Percentiles rank a stretch among this genome's conserved stretches.
Evolutionary conservation across 2,888 invertebrate species (phyloP).

Genomic region (Therioaphis trifolii): DNA sequence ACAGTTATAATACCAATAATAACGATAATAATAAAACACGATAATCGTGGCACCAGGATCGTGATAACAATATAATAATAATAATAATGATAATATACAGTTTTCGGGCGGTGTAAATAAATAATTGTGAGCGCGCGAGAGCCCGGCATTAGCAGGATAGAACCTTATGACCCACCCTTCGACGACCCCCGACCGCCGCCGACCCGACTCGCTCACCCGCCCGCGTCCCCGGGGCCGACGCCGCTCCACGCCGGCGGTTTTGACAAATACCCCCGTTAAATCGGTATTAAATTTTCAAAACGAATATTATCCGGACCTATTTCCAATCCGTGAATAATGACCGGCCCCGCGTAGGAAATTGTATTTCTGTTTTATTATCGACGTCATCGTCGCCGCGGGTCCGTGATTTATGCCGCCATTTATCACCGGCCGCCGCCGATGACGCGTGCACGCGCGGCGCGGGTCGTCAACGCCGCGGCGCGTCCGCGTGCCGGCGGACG

Average conservation of each 20-base stretch:
- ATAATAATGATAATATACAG: too few species aligned
- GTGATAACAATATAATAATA: too few species aligned
- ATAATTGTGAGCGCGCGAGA: neutral
- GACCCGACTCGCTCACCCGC: neutral
- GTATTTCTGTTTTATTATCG: constrained; percentile 54
- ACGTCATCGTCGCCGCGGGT: constrained; percentile 9
- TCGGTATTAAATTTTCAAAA: constrained; percentile 20
- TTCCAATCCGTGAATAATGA: constrained; percentile 35
- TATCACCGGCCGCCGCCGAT: neutral
- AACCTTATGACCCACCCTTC: neutral
- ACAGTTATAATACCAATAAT: too few species aligned
- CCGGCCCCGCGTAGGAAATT: constrained; percentile 35
- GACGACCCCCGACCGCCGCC: too few species aligned
- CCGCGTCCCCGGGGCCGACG: neutral
- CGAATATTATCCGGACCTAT: constrained; percentile 22
- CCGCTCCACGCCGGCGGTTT: neutral
- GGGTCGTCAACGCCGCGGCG: too few species aligned
- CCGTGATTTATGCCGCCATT: constrained; percentile 21
- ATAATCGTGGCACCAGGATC: too few species aligned
- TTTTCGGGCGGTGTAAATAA: neutral
- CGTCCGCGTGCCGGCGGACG: too few species aligned
- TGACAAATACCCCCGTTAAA: constrained; percentile 44
- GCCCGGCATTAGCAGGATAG: neutral
- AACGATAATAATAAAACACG: too few species aligned
- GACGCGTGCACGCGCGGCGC: too few species aligned